Conservation (phyloP, 1,140 invertebrate genomes). For the Stegodyphus dumicola region DNA sequence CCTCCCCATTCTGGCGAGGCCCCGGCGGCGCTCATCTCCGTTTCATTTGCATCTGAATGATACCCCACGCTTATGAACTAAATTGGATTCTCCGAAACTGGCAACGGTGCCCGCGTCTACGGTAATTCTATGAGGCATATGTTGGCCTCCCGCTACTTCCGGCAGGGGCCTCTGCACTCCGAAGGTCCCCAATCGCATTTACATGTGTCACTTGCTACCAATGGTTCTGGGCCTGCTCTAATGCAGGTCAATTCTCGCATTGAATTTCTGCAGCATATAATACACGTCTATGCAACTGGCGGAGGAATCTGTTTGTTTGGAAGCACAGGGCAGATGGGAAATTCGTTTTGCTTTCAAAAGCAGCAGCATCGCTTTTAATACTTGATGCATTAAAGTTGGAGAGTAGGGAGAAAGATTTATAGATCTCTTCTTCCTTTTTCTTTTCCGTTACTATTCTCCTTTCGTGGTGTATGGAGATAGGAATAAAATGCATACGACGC, state of each 20-base stretch:
- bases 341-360: slow-evolving; percentile 24
- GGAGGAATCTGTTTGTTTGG: slow-evolving; percentile 36
- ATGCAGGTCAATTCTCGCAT: slow-evolving; percentile 54
- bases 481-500: slow-evolving; percentile 37
- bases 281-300: not conserved
- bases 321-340: slow-evolving; percentile 33
- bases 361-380: slow-evolving; percentile 46
- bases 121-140: slow-evolving; percentile 58
- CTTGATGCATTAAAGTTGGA: slow-evolving; percentile 57
- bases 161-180: not conserved
- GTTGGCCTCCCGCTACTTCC: slow-evolving; percentile 39
- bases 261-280: slow-evolving; percentile 34
- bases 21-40: slow-evolving; percentile 29
- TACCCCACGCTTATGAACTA: slow-evolving; percentile 55
- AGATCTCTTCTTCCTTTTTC: slow-evolving; percentile 5
- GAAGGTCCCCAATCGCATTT: slow-evolving; percentile 46
- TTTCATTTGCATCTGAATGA: slow-evolving; percentile 58
- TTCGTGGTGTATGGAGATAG: slow-evolving; percentile 13
- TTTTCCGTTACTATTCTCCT: not conserved
- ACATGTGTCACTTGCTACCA: slow-evolving; percentile 55
- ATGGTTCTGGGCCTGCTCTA: slow-evolving; percentile 3
- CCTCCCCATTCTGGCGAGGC: not conserved
- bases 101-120: slow-evolving; percentile 32
- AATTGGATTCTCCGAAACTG: slow-evolving; percentile 52
- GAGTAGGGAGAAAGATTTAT: slow-evolving; percentile 20